Evolutionary conservation across 30 jellyfish, hydroid and myxozoan species (phyloP), one percentile per base, ranked within the genome.

Genomic region (Chrysaora quinquecirrha): DNA sequence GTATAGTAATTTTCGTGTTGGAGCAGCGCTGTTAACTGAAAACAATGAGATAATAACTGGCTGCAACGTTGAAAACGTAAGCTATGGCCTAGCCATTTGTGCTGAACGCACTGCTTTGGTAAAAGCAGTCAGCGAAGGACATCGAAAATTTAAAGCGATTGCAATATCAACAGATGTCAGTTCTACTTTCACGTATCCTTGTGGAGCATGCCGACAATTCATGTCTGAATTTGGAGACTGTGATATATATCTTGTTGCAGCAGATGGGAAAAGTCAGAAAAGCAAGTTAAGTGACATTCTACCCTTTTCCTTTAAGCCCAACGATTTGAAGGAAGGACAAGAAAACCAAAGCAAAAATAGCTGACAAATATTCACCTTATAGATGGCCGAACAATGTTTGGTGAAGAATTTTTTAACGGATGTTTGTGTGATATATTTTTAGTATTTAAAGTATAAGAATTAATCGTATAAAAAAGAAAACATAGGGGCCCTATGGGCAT

Each of bases 181-280:
- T 16, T 19, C 89, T 0, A 69, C 61, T 2, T 75, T 82, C 24
- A 76, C 86, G 22, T 93, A 82, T 61, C 98, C 98, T 0, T 93
- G 98, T 81, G 98, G 98, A 0, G 97, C 97, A 19, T 93, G 98
- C 63, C 92, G 98, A n/a, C 98, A 93, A 64, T 93, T 93, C 64
- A 93, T 93, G 97, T 82, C 94, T 10, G 98, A 93, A 67, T 93
- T 93, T 83, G 98, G 98, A 30, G 90, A 93, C 47, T 75, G 47
- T 20, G 96, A 93, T 20, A 95, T 93, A 14, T 73, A 69, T 67
- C 76, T 87, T 30, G 90, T 71, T 3, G 27, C 71, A 27, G 78
- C 58, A 19, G 86, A 93, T 20, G 83, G 89, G 22, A 30, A 49
- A 19, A 35, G 34, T 11, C 60, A 28, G 25, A 30, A 64, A 29